Evolutionary conservation across 2,113 vertebrate species (phyloP).

Genomic region (Perca flavescens): DNA sequence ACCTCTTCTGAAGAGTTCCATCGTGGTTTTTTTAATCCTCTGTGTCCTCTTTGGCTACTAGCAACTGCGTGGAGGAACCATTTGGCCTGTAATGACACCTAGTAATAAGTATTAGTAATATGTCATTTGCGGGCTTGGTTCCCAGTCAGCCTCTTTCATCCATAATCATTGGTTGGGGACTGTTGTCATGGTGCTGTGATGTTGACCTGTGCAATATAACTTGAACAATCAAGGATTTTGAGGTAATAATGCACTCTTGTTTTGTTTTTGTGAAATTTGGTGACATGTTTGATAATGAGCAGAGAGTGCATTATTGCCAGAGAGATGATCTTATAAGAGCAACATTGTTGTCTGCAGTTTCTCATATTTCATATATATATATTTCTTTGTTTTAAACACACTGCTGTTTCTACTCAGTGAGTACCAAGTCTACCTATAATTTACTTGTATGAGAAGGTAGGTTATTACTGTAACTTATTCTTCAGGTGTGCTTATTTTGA

Average conservation of each 20-base stretch:
- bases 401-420: background rate
- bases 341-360: background rate
- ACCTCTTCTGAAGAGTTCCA: too few relatives aligned
- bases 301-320: too few relatives aligned
- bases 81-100: background rate
- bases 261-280: background rate
- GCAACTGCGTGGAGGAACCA: too few relatives aligned
- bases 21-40: too few relatives aligned
- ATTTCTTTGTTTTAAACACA: background rate
- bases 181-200: conserved; percentile 10
- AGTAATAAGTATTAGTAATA: background rate
- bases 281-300: background rate
- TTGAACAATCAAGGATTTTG: background rate
- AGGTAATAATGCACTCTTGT: background rate
- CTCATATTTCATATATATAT: background rate
- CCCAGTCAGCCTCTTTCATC: background rate
- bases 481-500: background rate
- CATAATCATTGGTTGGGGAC: background rate
- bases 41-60: too few relatives aligned
- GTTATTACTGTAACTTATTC: background rate
- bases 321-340: background rate
- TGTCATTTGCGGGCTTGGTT: background rate
- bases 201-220: background rate
- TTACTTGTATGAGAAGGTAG: background rate
- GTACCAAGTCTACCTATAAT: background rate